Evolutionary conservation across 2,888 invertebrate species (phyloP).

Genomic region (Chrysolina americana): DNA sequence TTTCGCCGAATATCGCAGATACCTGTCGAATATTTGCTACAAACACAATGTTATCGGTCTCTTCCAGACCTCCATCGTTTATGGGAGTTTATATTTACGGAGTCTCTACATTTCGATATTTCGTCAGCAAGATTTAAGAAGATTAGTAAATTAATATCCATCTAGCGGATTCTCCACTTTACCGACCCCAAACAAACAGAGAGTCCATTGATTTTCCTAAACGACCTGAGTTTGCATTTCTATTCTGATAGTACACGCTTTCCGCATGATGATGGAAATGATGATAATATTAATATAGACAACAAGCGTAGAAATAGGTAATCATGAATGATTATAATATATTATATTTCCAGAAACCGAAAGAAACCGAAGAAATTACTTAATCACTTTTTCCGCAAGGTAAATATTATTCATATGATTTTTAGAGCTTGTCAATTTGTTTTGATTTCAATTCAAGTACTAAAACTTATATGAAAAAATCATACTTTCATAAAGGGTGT

Average conservation of each 20-base stretch:
- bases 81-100: conserved; percentile 53
- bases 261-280: background rate
- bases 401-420: too few relatives aligned
- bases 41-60: conserved; percentile 49
- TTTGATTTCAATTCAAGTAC: too few relatives aligned
- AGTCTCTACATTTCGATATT: conserved; percentile 52
- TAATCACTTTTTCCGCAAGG: too few relatives aligned
- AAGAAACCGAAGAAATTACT: too few relatives aligned
- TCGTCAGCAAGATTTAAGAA: conserved; percentile 59
- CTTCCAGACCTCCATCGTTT: conserved; percentile 48
- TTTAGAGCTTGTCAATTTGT: too few relatives aligned
- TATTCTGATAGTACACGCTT: background rate
- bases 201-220: background rate
- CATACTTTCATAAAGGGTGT: too few relatives aligned
- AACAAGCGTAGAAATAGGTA: too few relatives aligned
- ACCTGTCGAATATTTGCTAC: conserved; percentile 28
- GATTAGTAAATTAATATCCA: conserved; percentile 59
- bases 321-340: too few relatives aligned
- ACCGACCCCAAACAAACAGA: conserved; percentile 15
- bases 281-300: too few relatives aligned
- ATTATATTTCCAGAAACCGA: too few relatives aligned
- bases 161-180: conserved; percentile 23
- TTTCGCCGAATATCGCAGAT: conserved; percentile 22
- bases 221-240: conserved; percentile 5
- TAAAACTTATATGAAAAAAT: too few relatives aligned